Evolutionary conservation across 92 coral and sea anemone species (phyloP).

Genomic region (Chrysogorgia sp.): DNA sequence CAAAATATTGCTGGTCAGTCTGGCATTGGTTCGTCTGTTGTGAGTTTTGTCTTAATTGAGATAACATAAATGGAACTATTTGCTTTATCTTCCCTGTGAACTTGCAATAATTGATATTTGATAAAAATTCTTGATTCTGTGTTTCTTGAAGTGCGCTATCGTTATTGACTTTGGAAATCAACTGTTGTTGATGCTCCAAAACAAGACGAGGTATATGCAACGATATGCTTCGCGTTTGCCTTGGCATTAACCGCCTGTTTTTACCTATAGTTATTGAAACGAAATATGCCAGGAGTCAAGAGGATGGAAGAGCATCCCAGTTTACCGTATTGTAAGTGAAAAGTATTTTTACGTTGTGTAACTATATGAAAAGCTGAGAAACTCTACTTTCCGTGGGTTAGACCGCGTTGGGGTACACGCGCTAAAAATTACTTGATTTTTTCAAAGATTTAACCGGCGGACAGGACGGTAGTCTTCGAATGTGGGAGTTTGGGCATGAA

Average conservation of each 20-base stretch:
- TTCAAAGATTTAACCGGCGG: conserved; percentile 83
- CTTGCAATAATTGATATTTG: too few species aligned
- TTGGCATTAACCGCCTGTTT: too few species aligned
- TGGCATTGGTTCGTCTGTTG: conserved; percentile 57
- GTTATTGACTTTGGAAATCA: too few species aligned
- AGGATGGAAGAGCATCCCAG: conserved; percentile 95
- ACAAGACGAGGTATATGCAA: too few species aligned
- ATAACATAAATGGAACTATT: not conserved
- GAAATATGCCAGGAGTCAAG: conserved; percentile 79
- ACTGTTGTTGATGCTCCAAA: too few species aligned
- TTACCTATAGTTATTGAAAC: conserved; percentile 74
- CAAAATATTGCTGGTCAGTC: conserved; percentile 58
- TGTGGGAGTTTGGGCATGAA: conserved; percentile 99
- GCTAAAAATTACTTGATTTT: not conserved
- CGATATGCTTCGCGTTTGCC: too few species aligned
- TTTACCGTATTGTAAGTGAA: conserved; percentile 91
- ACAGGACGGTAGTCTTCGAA: conserved; percentile 94
- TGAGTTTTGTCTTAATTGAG: not conserved
- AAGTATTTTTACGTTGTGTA: too few species aligned
- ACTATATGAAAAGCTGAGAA: not conserved
- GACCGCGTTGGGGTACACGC: too few species aligned
- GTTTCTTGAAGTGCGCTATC: too few species aligned
- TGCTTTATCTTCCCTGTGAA: not conserved
- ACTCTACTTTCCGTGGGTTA: not conserved
- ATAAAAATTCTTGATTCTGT: too few species aligned